These are phyloP conservation scores for Neopipo cinnamomea DNA, from an alignment of 2,113 vertebrate genomes.

Conservation along the genomic window DNA sequence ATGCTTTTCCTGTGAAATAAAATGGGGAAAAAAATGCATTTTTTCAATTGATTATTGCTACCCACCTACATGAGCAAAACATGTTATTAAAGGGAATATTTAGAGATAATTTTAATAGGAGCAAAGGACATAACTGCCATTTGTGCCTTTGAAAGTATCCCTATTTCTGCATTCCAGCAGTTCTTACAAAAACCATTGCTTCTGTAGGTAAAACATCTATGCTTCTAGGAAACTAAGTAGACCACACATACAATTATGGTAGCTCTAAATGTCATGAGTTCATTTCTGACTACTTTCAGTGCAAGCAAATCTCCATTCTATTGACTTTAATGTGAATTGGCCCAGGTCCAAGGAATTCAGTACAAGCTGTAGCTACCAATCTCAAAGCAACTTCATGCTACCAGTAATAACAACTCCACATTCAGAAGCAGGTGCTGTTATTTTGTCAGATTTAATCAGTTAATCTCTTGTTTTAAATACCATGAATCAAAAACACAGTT, in stretches of 20 bases:
- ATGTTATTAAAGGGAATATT: background rate
- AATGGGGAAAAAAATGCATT: background rate
- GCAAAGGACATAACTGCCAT: background rate
- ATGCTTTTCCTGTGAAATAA: background rate
- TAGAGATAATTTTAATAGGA: background rate
- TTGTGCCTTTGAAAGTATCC: background rate
- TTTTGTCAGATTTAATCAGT: background rate
- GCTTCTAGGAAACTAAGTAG: background rate
- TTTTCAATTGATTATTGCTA: background rate
- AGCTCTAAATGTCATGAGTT: constrained; percentile 10
- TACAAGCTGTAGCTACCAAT: background rate
- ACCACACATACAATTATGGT: background rate
- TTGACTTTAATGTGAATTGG: background rate
- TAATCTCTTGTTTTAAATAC: constrained; percentile 10
- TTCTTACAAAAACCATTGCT: background rate
- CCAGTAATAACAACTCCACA: background rate
- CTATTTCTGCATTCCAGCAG: background rate
- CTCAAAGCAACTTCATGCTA: background rate
- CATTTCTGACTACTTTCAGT: background rate
- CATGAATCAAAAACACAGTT: background rate
- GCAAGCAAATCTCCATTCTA: background rate
- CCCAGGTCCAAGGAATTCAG: background rate
- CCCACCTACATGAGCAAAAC: background rate
- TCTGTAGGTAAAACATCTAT: background rate
- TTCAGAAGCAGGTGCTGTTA: background rate